Percentiles rank a stretch among this genome's conserved stretches.
phyloP scores from a whole-genome alignment of 2,113 vertebrate species.

The Uria lomvia region DNA sequence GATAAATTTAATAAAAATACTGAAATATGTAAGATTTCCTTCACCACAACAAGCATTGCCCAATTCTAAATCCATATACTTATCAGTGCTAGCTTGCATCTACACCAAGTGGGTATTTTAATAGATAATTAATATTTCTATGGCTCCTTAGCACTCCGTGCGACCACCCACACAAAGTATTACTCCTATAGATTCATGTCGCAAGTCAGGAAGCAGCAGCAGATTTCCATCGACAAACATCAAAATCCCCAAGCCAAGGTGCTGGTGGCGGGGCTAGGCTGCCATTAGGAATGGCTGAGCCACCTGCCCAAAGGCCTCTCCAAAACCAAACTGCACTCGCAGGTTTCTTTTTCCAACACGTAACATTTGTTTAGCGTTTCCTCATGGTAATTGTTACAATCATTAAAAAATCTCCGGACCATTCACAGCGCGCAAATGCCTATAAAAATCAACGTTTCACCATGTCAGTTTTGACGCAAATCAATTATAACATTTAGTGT shows the following conservation, averaged over 20 bases:
- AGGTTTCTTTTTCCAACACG: neutral
- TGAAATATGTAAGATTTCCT: neutral
- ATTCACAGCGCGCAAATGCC: neutral
- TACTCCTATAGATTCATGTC: neutral
- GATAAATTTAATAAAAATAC: neutral
- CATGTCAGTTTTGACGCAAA: neutral
- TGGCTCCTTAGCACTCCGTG: neutral
- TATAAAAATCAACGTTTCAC: neutral
- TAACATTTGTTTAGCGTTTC: neutral
- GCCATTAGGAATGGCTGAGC: neutral
- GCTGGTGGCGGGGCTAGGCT: neutral
- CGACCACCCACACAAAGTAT: neutral
- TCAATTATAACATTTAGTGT: neutral
- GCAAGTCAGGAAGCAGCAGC: neutral
- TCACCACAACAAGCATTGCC: neutral
- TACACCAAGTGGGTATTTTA: neutral
- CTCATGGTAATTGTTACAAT: neutral
- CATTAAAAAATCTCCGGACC: neutral
- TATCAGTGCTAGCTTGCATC: neutral
- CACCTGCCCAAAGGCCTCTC: neutral
- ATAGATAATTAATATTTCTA: neutral
- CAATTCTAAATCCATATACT: neutral
- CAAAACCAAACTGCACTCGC: neutral
- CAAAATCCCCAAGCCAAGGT: neutral
- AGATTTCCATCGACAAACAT: neutral